Percentiles rank a stretch among this genome's conserved stretches.
Evolutionary conservation across 1,140 invertebrate genomes (phyloP).

Genomic region (Stenopsyche tienmushanensis): DNA sequence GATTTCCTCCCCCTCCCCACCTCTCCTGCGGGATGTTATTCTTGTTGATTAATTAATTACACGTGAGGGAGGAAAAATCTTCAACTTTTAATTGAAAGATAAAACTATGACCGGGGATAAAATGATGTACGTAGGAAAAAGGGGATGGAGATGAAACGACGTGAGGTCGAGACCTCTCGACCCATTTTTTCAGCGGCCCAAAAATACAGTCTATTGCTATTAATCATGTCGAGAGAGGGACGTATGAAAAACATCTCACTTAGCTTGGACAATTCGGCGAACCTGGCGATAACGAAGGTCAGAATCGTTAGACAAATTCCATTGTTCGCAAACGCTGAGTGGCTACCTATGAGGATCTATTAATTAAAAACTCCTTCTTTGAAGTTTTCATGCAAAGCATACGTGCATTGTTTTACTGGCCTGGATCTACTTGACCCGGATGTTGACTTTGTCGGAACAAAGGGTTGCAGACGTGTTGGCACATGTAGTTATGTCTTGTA

Average conservation of each 20-base stretch:
- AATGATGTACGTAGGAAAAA: background rate
- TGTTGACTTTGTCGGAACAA: background rate
- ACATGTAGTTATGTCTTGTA: no score
- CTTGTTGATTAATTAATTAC: background rate
- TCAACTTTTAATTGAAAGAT: background rate
- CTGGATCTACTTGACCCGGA: background rate
- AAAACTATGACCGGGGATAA: background rate
- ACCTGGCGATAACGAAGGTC: background rate
- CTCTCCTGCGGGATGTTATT: background rate
- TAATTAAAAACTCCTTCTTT: background rate
- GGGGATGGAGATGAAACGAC: background rate
- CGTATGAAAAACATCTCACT: constrained; percentile 10
- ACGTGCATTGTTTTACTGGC: background rate
- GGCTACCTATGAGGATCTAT: background rate
- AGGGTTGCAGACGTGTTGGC: no score
- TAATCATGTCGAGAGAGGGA: background rate
- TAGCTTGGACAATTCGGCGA: background rate
- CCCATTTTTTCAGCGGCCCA: background rate
- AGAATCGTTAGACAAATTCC: background rate
- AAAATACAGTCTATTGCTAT: background rate
- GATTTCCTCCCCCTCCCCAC: no score
- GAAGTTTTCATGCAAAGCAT: no score
- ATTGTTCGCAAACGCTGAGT: background rate
- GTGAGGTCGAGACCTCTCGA: background rate
- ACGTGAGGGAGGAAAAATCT: background rate